Evolutionary conservation across 37 sponge, comb jelly and placozoan species (phyloP), one percentile per base, ranked within the genome.

Genomic region (Hexactinellida sp.): DNA sequence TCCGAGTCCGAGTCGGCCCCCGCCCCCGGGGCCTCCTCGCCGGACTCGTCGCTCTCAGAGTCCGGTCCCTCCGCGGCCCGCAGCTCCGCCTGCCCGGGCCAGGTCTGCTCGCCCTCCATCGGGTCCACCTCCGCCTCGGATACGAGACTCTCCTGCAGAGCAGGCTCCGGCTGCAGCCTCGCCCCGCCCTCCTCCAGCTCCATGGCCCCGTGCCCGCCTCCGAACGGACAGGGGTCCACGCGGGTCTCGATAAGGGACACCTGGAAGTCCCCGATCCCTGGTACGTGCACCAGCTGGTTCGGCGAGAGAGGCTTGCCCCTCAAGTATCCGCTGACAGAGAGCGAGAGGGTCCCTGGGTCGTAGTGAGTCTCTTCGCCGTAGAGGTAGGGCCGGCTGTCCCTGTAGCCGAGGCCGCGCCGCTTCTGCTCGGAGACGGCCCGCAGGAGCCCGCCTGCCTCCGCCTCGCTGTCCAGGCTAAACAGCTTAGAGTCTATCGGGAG

Each of bases 81-180:
- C 41, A 94, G 84, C 39, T 98, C 99, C 51, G 95, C 93, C 38
- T 95, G 93, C 0, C 93, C 91, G 0, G 99, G 99, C 99, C 99
- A 98, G 28, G 99, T 95, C 88, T 98, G 97, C 51, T 98, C 99
- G 1, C 91, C 99, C 36, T 94, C 96, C 94, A 98, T 94, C 37
- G 93, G 92, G 88, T 98, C 94, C 32, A 86, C 92, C 16, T 38
- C 86, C 36, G 88, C 94, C 86, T 96, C 97, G 51, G 90, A 55
- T 9, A 55, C 82, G 36, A 96, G 85, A 55, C 90, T 84, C 85
- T 86, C 89, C 93, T 96, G 55, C 36, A 39, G 38, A 16, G 19
- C 19, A 24, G n/a, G 86, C 19, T 83, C 39, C 37, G 84, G 84
- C 19, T 24, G 3, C 28, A 83, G 36, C 5, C 47, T 13, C 19